Percentiles rank a stretch among this genome's conserved stretches.
phyloP scores from a whole-genome alignment of 2,888 invertebrate genomes.

The Cynaeus angustus region DNA sequence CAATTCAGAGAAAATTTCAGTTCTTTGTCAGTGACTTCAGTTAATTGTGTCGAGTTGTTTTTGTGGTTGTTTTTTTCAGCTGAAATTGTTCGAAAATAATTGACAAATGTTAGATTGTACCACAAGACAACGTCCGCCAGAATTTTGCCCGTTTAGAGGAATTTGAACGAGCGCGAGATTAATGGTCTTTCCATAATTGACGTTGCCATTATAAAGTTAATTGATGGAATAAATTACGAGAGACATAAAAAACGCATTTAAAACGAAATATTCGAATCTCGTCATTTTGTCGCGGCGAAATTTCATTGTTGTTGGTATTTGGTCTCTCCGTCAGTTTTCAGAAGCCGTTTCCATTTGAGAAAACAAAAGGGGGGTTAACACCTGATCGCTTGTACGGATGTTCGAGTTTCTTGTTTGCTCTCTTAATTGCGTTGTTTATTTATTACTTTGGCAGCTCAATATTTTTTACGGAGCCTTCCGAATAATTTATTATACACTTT shows the following conservation, averaged over 20 bases:
- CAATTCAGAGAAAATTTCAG: no score
- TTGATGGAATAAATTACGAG: slow-evolving; percentile 48
- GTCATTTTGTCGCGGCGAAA: slow-evolving; percentile 20
- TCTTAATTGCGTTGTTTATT: slow-evolving; percentile 66
- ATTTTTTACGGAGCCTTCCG: slow-evolving; percentile 58
- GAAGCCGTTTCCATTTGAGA: slow-evolving; percentile 38
- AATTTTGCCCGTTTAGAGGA: slow-evolving; percentile 31
- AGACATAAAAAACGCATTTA: slow-evolving; percentile 47
- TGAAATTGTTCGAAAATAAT: slow-evolving; percentile 2
- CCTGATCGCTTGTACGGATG: slow-evolving; percentile 52
- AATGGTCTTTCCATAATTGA: slow-evolving; percentile 39
- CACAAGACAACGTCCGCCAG: slow-evolving; percentile 8
- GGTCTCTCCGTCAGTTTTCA: neutral
- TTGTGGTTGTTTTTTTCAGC: neutral
- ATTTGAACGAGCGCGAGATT: slow-evolving; percentile 32
- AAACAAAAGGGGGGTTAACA: slow-evolving; percentile 51
- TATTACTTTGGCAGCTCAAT: slow-evolving; percentile 61
- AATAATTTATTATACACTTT: slow-evolving; percentile 57
- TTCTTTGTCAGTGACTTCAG: no score
- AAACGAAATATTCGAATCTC: slow-evolving; percentile 43
- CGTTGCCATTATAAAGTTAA: slow-evolving; percentile 48
- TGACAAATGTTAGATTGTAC: slow-evolving; percentile 11
- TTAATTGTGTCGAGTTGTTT: neutral
- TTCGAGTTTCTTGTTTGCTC: slow-evolving; percentile 62
- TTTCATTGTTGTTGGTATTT: slow-evolving; percentile 26